Base-by-base conservation (phyloP, 2,797 vertebrate genomes). In the Acrossocheilus wenchowensis region DNA sequence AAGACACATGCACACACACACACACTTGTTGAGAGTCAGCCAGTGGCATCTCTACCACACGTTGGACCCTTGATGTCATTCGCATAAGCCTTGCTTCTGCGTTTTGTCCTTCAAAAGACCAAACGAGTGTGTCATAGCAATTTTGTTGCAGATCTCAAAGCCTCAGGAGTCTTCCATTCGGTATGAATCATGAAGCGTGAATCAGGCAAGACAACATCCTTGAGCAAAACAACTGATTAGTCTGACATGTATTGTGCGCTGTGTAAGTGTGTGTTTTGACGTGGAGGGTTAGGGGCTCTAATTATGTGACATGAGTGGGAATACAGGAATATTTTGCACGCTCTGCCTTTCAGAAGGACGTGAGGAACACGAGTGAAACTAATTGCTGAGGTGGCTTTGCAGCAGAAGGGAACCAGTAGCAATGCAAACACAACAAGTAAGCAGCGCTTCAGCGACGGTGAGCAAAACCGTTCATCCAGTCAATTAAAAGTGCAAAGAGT, bases 11-110 rank as follows among this genome's bases (percentile, higher is more conserved):
- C 74, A 88, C 69, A 87, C 74, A 26, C 77, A 39, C 41, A 83
- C 69, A 88, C 69, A 87, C 74, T 81, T 87, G 79, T 83, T 90
- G 89, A 74, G 54, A 84, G 74, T 86, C 57, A 89, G 83, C 64
- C 87, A 82, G 71, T 78, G 85, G 71, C 57, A 4, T 69, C 83
- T 83, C 72, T 82, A 78, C 82, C 83, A 81, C 75, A 64, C 81
- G 68, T 77, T 26, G 7, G 74, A 88, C 78, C 45, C 52, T 43
- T 52, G 77, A 86, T 79, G 87, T 68, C 39, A 82, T 86, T 69
- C 41, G 7, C 80, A 86, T 82, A 88, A 87, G 79, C 78, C 87
- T 81, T 64, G 19, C 62, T 68, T 86, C 64, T 77, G 83, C 23
- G 21, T 81, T 73, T 48, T 84, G 85, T 87, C 86, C 84, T 90